These are phyloP conservation scores for Crossaster papposus DNA, from an alignment of 53 echinoderm and acorn worm species.

Conservation along the genomic window DNA sequence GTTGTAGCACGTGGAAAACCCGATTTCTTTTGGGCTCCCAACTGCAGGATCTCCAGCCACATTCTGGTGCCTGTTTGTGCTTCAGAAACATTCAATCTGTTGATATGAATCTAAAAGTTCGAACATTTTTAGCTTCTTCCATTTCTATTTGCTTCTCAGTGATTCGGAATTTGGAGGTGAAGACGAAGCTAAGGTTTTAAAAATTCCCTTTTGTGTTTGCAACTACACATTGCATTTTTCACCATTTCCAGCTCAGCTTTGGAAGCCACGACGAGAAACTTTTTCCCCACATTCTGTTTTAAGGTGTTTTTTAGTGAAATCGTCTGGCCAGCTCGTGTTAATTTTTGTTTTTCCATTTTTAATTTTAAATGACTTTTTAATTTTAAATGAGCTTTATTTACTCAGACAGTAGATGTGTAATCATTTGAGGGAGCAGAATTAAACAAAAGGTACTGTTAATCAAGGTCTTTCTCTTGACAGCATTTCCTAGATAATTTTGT, in stretches of 20 bases:
- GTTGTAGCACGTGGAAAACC: not conserved
- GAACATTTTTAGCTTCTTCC: no score
- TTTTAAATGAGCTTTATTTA: conserved; percentile 26
- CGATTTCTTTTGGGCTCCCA: no score
- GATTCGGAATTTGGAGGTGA: no score
- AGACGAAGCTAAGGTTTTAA: no score
- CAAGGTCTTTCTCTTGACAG: not conserved
- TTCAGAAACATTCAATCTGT: no score
- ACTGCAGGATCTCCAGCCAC: no score
- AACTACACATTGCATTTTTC: no score
- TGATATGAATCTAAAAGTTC: no score
- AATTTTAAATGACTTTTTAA: not conserved
- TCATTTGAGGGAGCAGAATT: not conserved
- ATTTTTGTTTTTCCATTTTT: not conserved
- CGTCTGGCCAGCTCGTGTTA: not conserved
- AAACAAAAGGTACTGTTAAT: conserved; percentile 13
- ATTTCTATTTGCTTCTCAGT: no score
- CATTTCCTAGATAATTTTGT: not conserved
- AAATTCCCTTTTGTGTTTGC: no score
- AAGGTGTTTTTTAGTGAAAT: not conserved
- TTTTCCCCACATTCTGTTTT: not conserved
- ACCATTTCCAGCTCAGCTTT: not conserved
- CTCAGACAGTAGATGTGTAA: not conserved
- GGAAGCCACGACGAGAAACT: not conserved
- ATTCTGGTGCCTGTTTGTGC: no score